Evolutionary conservation across 2,888 invertebrate genomes (phyloP).

Genomic region (Papilio protenor): DNA sequence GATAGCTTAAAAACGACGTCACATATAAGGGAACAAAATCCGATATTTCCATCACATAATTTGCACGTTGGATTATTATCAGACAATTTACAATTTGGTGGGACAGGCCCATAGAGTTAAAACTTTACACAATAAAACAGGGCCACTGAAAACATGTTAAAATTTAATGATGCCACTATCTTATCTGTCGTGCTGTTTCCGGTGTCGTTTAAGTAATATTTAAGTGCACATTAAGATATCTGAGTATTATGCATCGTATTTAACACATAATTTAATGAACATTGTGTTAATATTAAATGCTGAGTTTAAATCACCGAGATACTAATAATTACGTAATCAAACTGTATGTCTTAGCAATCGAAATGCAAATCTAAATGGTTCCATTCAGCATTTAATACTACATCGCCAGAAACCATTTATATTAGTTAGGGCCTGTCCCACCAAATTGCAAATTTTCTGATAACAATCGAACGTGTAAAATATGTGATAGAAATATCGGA

Average conservation of each 20-base stretch:
- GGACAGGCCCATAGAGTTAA: background rate
- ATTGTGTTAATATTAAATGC: background rate
- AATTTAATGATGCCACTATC: slow-evolving; percentile 5
- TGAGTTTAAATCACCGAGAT: background rate
- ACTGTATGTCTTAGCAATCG: background rate
- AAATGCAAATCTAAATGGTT: too few relatives aligned
- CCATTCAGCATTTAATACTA: too few relatives aligned
- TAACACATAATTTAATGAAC: background rate
- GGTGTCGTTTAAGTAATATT: background rate
- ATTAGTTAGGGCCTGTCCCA: too few relatives aligned
- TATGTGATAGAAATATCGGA: too few relatives aligned
- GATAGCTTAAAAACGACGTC: too few relatives aligned
- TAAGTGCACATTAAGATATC: background rate
- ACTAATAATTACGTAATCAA: background rate
- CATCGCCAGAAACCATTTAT: too few relatives aligned
- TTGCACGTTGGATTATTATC: too few relatives aligned
- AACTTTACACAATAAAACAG: background rate
- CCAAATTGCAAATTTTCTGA: too few relatives aligned
- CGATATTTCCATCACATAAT: too few relatives aligned
- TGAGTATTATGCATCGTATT: background rate
- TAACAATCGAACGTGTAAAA: too few relatives aligned
- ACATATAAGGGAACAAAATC: too few relatives aligned
- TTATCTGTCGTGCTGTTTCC: slow-evolving; percentile 4
- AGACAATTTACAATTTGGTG: too few relatives aligned
- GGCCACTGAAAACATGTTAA: background rate